Percentiles rank a stretch among this genome's conserved stretches.
Evolutionary conservation across 2,888 invertebrate species (phyloP).

Genomic region (Zelleria hepariella): DNA sequence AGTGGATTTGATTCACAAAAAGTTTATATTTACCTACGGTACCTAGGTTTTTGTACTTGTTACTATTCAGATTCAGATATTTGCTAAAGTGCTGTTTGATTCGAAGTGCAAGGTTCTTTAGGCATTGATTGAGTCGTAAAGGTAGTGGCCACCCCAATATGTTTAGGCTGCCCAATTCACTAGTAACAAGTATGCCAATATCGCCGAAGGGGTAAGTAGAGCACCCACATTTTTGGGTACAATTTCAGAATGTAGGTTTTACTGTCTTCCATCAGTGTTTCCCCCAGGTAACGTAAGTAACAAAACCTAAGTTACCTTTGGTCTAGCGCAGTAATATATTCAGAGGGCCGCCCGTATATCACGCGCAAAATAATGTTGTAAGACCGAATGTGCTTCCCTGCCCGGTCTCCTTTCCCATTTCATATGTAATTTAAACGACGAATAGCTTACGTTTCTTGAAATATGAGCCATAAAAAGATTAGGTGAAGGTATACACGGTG

Average conservation of each 20-base stretch:
- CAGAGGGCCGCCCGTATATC: not conserved
- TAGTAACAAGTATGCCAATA: too few species aligned
- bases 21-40: too few species aligned
- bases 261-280: not conserved
- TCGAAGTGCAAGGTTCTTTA: too few species aligned
- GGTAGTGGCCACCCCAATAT: too few species aligned
- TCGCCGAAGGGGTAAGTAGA: too few species aligned
- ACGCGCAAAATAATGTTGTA: not conserved
- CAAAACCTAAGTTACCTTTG: not conserved
- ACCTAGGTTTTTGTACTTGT: too few species aligned
- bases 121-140: too few species aligned
- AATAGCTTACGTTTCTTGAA: not conserved
- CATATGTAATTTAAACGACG: slow-evolving; percentile 4
- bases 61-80: too few species aligned
- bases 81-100: too few species aligned
- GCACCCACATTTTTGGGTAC: too few species aligned
- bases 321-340: not conserved
- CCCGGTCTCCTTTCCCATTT: not conserved
- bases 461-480: slow-evolving; percentile 4
- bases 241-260: too few species aligned
- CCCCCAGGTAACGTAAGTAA: not conserved
- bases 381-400: not conserved
- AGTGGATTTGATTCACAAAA: not conserved
- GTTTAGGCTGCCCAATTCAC: too few species aligned
- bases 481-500: not conserved